These are phyloP conservation scores for Mactra quadrangularis DNA, from an alignment of 1,140 invertebrate genomes.

Conservation along the genomic window DNA sequence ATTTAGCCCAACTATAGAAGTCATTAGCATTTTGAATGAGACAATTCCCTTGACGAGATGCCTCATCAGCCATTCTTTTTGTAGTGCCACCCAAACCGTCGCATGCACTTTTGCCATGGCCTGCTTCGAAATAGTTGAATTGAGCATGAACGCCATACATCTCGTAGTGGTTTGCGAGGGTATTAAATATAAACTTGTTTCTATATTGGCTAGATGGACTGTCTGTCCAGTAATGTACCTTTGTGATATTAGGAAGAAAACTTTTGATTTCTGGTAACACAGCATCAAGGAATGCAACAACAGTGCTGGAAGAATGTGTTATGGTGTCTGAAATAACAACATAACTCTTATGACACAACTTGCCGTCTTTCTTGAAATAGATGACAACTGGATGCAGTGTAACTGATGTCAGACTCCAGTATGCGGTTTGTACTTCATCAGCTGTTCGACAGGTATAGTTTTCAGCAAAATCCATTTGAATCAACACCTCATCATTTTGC, in stretches of 20 bases:
- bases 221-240: constrained; percentile 12
- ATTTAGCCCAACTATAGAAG: constrained; percentile 43
- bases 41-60: too few species aligned
- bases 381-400: too few species aligned
- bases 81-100: too few species aligned
- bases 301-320: too few species aligned
- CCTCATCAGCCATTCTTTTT: too few species aligned
- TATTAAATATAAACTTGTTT: constrained; percentile 8
- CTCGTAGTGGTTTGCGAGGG: not conserved
- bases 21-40: constrained; percentile 50
- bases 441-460: constrained; percentile 5
- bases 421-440: constrained; percentile 11
- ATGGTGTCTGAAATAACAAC: too few species aligned
- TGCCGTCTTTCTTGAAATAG: too few species aligned
- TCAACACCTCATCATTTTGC: not conserved
- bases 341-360: too few species aligned
- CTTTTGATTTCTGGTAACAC: not conserved
- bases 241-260: not conserved
- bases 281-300: constrained; percentile 2
- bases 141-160: not conserved
- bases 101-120: too few species aligned
- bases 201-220: constrained; percentile 8
- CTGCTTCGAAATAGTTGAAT: constrained; percentile 3
- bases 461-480: constrained; percentile 26
- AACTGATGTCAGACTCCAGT: constrained; percentile 5